Evolutionary conservation across 2,113 vertebrate species (phyloP).

Genomic region (Ageneiosus marmoratus): DNA sequence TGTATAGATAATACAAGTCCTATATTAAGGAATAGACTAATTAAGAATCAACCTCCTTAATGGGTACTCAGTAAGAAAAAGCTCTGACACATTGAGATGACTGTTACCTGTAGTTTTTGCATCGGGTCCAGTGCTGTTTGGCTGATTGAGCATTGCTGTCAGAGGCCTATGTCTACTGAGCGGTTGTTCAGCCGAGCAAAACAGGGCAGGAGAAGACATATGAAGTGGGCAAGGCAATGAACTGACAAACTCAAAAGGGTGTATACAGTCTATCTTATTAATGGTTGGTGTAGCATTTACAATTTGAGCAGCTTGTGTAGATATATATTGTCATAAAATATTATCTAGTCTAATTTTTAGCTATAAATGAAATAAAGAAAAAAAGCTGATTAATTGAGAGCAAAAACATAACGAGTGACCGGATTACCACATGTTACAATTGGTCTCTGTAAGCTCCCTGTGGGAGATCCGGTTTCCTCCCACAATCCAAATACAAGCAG

Average conservation of each 20-base stretch:
- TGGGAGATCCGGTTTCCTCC: too few relatives aligned
- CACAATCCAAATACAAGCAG: too few relatives aligned
- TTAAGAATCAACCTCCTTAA: neutral
- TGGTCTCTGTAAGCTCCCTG: too few relatives aligned
- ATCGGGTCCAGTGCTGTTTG: neutral
- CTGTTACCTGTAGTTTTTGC: neutral
- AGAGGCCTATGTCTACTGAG: neutral
- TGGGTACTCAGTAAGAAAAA: neutral
- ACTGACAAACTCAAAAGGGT: neutral
- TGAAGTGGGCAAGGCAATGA: neutral
- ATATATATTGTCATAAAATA: neutral
- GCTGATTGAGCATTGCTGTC: neutral
- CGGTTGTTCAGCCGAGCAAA: neutral
- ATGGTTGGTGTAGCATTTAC: neutral
- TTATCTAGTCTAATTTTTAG: neutral
- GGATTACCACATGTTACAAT: neutral
- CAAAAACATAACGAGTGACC: neutral
- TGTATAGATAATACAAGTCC: neutral
- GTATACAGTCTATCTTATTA: neutral
- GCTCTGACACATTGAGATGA: neutral
- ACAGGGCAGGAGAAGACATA: neutral
- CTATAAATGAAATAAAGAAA: neutral
- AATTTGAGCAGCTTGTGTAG: neutral
- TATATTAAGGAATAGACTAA: neutral
- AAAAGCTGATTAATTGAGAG: neutral